Evolutionary conservation across 2,888 invertebrate species (phyloP), one percentile per base, ranked within the genome.

Genomic region (Seladonia tumulorum): DNA sequence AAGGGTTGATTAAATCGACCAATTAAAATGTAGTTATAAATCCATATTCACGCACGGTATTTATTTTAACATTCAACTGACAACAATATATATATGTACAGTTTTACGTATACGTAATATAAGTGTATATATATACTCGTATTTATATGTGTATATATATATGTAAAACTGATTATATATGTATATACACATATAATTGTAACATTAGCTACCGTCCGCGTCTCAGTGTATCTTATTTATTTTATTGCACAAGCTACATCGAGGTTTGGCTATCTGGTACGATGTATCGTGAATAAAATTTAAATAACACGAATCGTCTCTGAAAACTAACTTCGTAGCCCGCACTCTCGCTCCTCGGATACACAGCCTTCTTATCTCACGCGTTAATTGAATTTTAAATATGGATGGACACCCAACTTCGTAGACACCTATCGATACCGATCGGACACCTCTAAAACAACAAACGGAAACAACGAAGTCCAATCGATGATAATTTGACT

Each of bases 31-130:
- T 18, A 35, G 22, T 66, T 42, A 83, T 14, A 79, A 42, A 29
- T 70, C 22, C 53, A 80, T 45, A 29, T 90, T 89, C 90, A 93
- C 90, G 92, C 91, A 93, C 89, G 90, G 92, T 92, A 92, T 94
- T 94, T 94, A 94, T 94, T 94, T 92, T 92, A 94, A 94, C 94
- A 94, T 94, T 94, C 88, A 94, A 94, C 93, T 94, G 94, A 94
- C 94, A 94, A 94, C 94, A 94, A 94, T 94, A 88, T 90, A 88
- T 89, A 92, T 91, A 90, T 92, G 88, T 93, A 93, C 91, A 91
- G 88, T 90, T 92, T 89, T 88, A 89, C 89, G 88, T 91, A 91
- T 91, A 91, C 85, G 83, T 86, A 92, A 92, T 91, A 90, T 91
- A 83, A 83, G 82, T 87, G 83, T 89, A 78, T 92, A 85, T 91